Percentiles rank a stretch among this genome's conserved stretches.
Conservation (phyloP, 2,888 invertebrate species). For the Cataglyphis altisquamis region DNA sequence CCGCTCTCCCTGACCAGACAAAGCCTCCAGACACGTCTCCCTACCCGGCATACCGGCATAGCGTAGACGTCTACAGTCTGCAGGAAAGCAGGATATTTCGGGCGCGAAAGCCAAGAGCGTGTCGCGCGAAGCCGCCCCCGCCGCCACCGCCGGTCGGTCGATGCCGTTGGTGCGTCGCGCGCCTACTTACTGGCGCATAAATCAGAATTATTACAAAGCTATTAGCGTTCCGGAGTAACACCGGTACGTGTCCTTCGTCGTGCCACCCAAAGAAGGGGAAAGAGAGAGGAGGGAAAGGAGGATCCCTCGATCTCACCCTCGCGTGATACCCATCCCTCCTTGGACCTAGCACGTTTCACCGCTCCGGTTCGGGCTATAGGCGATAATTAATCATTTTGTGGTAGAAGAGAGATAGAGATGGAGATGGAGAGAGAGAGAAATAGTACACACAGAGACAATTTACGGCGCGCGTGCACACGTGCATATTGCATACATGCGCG, state of each 20-base stretch:
- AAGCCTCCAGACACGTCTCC: conserved; percentile 66
- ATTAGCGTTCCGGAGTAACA: conserved; percentile 84
- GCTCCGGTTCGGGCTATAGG: conserved; percentile 74
- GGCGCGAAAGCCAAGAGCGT: conserved; percentile 75
- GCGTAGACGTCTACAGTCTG: conserved; percentile 72
- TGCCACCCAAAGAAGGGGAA: conserved; percentile 38
- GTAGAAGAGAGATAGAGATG: conserved; percentile 29
- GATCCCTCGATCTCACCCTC: conserved; percentile 47
- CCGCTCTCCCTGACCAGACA: conserved; percentile 70
- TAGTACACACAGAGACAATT: conserved; percentile 46
- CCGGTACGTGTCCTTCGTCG: conserved; percentile 82
- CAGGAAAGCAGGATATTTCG: conserved; percentile 73
- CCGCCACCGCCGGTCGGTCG: conserved; percentile 51
- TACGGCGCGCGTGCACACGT: conserved; percentile 38
- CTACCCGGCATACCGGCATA: conserved; percentile 58
- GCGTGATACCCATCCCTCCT: conserved; percentile 32
- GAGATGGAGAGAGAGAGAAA: background rate
- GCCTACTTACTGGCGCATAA: conserved; percentile 82
- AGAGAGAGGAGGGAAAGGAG: conserved; percentile 59
- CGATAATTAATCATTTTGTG: conserved; percentile 84
- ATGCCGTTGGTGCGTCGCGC: conserved; percentile 70
- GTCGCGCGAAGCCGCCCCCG: conserved; percentile 76
- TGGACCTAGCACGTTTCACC: conserved; percentile 48
- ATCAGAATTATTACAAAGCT: conserved; percentile 84
- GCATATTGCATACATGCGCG: background rate